Base-by-base conservation (phyloP, 37 sponge, comb jelly and placozoan genomes). In the Amphimedon queenslandica region DNA sequence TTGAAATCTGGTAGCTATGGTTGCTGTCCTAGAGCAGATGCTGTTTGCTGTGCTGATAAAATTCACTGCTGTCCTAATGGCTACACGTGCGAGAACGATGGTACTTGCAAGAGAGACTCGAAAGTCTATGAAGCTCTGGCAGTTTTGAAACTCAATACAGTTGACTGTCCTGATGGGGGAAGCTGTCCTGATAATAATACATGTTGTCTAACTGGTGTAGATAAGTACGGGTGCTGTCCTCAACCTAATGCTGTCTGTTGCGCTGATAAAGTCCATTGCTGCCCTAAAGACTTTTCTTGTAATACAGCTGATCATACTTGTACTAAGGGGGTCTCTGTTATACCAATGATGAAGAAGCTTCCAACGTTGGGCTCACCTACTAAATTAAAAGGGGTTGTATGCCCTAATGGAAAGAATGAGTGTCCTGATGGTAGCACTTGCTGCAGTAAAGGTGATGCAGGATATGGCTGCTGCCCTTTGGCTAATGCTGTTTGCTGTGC, bases 11-110 rank as follows among this genome's bases (percentile, higher is more conserved):
- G 87, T 47, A 27, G 65, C 29, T 90, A 66, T 18, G 90, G 85
- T 32, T 90, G 90, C 58, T 90, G 91, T 66, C 87, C 87, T 40
- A 30, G 66, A 0, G 74, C 73, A 20, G 77, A 82, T 16, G 83
- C 92, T 43, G 77, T 74, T 21, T 91, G 92, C 74, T 91, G 92
- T 58, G 43, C 61, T 30, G 87, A 87, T 69, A 29, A 32, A 2
- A 8, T 40, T 1, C 87, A 87, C 42, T 91, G 92, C 72, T 91
- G 92, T 73, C 92, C 92, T 20, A 2, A 66, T 2, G 92, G 92
- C 35, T 73, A 47, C 55, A 86, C 70, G 16, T 86, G 82, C 38
- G 74, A 76, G 55, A 18, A 42, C 0, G 67, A 63, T 41, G 75
- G 76, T 1, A 82, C 63, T 0, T 88, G 89, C 75, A 75, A 32